These are phyloP conservation scores for Meiosimyza platycephala DNA, from an alignment of 2,888 invertebrate species.

Conservation along the genomic window DNA sequence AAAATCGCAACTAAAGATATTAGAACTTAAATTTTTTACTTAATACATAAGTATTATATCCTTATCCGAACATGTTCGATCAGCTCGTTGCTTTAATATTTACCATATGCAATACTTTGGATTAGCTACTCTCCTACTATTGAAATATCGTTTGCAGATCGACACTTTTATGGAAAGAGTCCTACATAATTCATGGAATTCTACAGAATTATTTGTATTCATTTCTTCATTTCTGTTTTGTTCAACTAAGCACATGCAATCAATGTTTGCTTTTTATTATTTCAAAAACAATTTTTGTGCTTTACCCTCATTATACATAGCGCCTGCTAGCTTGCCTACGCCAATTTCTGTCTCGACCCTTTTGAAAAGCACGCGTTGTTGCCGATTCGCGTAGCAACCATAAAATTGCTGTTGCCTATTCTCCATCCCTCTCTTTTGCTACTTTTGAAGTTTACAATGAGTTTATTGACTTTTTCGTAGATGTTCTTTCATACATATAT, in stretches of 20 bases:
- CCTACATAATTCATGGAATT: not conserved
- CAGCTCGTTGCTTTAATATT: too few relatives aligned
- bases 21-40: too few relatives aligned
- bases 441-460: not conserved
- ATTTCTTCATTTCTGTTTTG: not conserved
- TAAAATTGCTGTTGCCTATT: not conserved
- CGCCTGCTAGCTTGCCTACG: too few relatives aligned
- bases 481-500: not conserved
- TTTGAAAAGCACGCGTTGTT: not conserved
- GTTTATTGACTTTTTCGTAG: slow-evolving; percentile 25
- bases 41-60: too few relatives aligned
- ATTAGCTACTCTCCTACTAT: too few relatives aligned
- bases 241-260: not conserved
- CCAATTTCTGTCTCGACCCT: not conserved
- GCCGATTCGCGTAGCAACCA: not conserved
- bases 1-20: too few relatives aligned
- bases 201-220: not conserved
- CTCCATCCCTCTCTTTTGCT: not conserved
- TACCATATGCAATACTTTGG: too few relatives aligned
- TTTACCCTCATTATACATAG: too few relatives aligned
- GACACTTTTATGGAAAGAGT: too few relatives aligned
- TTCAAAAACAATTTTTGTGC: too few relatives aligned
- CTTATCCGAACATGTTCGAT: too few relatives aligned
- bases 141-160: too few relatives aligned
- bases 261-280: not conserved